Evolutionary conservation across 37 sponge, comb jelly and placozoan species (phyloP).

Genomic region (Beroe forskalii): DNA sequence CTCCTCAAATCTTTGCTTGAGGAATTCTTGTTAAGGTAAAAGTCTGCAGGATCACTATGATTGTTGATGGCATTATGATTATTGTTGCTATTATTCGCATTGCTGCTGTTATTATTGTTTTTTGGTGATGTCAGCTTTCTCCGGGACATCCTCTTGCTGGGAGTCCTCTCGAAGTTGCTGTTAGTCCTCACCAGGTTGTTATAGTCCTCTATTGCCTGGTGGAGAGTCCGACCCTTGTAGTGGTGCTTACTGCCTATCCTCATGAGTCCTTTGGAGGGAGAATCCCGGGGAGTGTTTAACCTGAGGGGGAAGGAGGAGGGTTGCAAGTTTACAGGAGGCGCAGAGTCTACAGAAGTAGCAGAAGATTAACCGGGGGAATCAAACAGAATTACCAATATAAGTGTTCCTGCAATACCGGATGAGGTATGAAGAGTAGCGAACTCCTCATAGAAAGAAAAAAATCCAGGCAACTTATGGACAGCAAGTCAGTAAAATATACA

Average conservation of each 20-base stretch:
- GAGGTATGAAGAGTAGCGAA: neutral
- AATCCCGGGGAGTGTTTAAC: constrained; percentile 10
- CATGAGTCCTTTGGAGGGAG: neutral
- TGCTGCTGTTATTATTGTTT: neutral
- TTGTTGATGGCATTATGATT: constrained; percentile 37
- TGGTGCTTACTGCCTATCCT: constrained; percentile 24
- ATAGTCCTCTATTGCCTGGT: constrained; percentile 67
- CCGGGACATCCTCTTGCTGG: constrained; percentile 66
- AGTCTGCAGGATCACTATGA: too few species aligned
- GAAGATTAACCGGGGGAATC: too few species aligned
- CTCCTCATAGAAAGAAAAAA: neutral
- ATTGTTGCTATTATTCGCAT: too few species aligned
- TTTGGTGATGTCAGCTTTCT: neutral
- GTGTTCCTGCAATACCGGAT: too few species aligned
- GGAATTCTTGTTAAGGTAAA: too few species aligned
- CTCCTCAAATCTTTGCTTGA: too few species aligned
- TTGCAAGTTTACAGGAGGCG: too few species aligned
- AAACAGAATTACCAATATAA: too few species aligned
- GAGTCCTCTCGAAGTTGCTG: constrained; percentile 52
- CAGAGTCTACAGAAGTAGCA: too few species aligned
- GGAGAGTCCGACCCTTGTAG: constrained; percentile 66
- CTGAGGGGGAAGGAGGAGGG: too few species aligned
- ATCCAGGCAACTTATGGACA: neutral
- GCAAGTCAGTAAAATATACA: too few species aligned
- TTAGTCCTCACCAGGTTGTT: constrained; percentile 60